Evolutionary conservation across 1,140 invertebrate species (phyloP).

Genomic region (Sycophila sp.): DNA sequence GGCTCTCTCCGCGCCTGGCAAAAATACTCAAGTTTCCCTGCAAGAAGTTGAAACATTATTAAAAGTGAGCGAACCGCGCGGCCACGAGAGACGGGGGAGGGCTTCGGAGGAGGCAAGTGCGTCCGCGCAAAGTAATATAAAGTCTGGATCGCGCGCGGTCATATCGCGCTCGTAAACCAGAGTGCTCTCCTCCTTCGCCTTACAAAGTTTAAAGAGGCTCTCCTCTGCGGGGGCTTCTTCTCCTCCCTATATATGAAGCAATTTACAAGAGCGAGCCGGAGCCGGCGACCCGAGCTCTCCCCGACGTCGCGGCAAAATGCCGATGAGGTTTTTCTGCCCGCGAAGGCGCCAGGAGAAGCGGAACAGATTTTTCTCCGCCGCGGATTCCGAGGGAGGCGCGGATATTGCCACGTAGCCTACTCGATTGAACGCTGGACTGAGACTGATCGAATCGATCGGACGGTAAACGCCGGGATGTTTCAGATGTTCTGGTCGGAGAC

Average conservation of each 20-base stretch:
- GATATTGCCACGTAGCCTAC: too few species aligned
- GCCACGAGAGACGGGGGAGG: too few species aligned
- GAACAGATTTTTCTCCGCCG: background rate
- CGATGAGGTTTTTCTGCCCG: background rate
- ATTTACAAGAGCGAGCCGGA: constrained; percentile 34
- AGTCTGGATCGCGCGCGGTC: constrained; percentile 27
- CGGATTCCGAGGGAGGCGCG: too few species aligned
- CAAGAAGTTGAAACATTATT: constrained; percentile 39
- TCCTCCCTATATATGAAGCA: constrained; percentile 13
- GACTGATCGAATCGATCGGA: too few species aligned
- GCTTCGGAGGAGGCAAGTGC: too few species aligned
- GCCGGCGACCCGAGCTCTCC: background rate
- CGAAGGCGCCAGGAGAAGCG: background rate
- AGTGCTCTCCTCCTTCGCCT: constrained; percentile 7
- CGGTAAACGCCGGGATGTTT: too few species aligned
- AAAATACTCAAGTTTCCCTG: constrained; percentile 22
- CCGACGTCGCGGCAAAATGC: background rate
- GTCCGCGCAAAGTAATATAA: constrained; percentile 37
- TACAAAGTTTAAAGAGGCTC: constrained; percentile 39
- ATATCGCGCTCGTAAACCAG: constrained; percentile 37
- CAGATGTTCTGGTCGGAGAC: too few species aligned
- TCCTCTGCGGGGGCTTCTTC: background rate
- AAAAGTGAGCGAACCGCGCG: constrained; percentile 26
- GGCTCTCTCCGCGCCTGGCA: background rate
- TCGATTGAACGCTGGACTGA: too few species aligned